Percentiles rank a stretch among this genome's conserved stretches.
These are phyloP conservation scores for Ennomos fuscantarius DNA, from an alignment of 2,888 invertebrate species.

Conservation along the genomic window DNA sequence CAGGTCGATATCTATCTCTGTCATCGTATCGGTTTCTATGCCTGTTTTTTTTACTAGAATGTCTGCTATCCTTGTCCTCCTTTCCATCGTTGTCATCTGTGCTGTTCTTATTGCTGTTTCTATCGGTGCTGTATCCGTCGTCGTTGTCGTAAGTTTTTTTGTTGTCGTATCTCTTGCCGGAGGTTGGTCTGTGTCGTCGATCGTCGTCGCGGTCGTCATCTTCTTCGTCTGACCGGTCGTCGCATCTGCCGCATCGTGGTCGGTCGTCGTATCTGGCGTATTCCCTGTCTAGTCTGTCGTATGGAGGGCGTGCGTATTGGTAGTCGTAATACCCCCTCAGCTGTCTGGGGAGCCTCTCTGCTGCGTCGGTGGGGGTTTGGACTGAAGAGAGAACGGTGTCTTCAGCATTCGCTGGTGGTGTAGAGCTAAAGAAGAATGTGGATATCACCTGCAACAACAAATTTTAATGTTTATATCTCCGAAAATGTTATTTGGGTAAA, in stretches of 20 bases:
- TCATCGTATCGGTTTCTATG: conserved; percentile 65
- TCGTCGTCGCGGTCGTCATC: conserved; percentile 61
- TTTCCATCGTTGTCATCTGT: conserved; percentile 70
- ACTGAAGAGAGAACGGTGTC: conserved; percentile 65
- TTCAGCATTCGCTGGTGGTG: conserved; percentile 48
- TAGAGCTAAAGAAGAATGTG: conserved; percentile 28
- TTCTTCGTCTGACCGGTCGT: conserved; percentile 55
- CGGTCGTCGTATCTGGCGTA: conserved; percentile 52
- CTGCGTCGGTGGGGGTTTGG: conserved; percentile 46
- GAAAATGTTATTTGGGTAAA: no score
- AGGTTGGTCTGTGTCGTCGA: conserved; percentile 65
- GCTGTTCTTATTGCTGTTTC: conserved; percentile 52
- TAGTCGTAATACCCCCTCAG: conserved; percentile 74
- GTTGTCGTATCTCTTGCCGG: conserved; percentile 67
- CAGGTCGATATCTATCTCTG: conserved; percentile 73
- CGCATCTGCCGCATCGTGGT: conserved; percentile 67
- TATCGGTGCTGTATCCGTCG: conserved; percentile 54
- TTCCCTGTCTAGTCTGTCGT: conserved; percentile 54
- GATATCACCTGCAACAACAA: conserved; percentile 59
- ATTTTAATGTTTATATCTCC: no score
- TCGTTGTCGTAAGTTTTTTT: conserved; percentile 56
- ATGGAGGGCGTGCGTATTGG: conserved; percentile 60
- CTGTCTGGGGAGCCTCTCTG: conserved; percentile 59
- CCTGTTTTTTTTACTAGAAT: conserved; percentile 47
- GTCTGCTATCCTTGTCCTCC: conserved; percentile 61